phyloP scores from a whole-genome alignment of 2,888 invertebrate species.

The Podotricha telesiphe region DNA sequence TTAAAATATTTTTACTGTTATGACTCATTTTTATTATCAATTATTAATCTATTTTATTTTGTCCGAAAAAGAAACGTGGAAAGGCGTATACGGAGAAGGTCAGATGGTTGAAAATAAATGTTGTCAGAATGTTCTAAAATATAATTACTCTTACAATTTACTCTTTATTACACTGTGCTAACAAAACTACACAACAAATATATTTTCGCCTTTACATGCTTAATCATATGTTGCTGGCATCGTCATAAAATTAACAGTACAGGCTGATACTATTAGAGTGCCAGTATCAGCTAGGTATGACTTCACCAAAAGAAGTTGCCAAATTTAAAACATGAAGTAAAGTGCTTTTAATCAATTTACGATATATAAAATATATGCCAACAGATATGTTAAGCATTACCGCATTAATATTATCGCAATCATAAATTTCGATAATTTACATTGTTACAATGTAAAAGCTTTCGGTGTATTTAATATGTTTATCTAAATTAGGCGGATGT shows the following conservation, averaged over 20 bases:
- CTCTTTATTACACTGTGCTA: conserved; percentile 64
- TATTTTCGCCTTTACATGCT: conserved; percentile 40
- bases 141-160: conserved; percentile 55
- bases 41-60: conserved; percentile 71
- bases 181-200: conserved; percentile 58
- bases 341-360: conserved; percentile 14
- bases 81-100: conserved; percentile 93
- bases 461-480: conserved; percentile 41
- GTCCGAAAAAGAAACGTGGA: conserved; percentile 86
- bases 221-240: conserved; percentile 37
- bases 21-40: conserved; percentile 9
- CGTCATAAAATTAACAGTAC: not conserved
- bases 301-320: conserved; percentile 20
- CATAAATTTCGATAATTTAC: conserved; percentile 15
- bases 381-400: conserved; percentile 34
- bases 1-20: not conserved
- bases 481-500: conserved; percentile 33
- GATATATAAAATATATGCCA: conserved; percentile 3
- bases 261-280: not conserved
- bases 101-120: conserved; percentile 81
- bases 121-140: conserved; percentile 72
- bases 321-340: conserved; percentile 22
- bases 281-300: not conserved
- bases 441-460: conserved; percentile 37
- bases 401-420: conserved; percentile 26